Conservation (phyloP, 2,888 invertebrate species). For the Tholera decimalis region DNA sequence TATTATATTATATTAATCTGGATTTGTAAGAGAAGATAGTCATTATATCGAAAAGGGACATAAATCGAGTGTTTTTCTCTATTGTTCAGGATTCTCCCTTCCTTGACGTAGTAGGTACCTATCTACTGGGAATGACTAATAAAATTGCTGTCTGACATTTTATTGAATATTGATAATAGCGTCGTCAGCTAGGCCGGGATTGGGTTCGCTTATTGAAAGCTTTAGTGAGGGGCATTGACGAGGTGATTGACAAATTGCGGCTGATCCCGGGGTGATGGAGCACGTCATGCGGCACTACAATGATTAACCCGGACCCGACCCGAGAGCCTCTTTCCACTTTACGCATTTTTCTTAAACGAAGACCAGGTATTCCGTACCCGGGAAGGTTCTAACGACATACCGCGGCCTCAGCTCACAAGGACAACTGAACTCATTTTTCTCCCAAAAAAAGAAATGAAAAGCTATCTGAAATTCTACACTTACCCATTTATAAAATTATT, state of each 20-base stretch:
- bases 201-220: slow-evolving; percentile 78
- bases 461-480: too few relatives aligned
- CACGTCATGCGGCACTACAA: slow-evolving; percentile 77
- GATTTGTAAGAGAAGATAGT: slow-evolving; percentile 23
- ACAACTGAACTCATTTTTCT: too few relatives aligned
- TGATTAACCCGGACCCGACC: slow-evolving; percentile 75
- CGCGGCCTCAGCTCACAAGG: too few relatives aligned
- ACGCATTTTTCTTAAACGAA: slow-evolving; percentile 52
- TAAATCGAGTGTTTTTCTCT: slow-evolving; percentile 35
- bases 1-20: slow-evolving; percentile 33
- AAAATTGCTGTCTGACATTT: slow-evolving; percentile 68
- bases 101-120: slow-evolving; percentile 15
- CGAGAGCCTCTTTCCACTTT: slow-evolving; percentile 54
- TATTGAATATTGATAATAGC: slow-evolving; percentile 74
- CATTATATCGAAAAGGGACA: slow-evolving; percentile 31
- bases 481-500: too few relatives aligned
- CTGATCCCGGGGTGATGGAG: slow-evolving; percentile 78
- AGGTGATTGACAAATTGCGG: slow-evolving; percentile 88
- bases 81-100: slow-evolving; percentile 50
- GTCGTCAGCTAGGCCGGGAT: slow-evolving; percentile 54
- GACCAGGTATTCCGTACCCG: slow-evolving; percentile 14
- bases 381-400: too few relatives aligned
- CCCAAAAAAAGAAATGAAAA: too few relatives aligned
- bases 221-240: slow-evolving; percentile 78
- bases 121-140: slow-evolving; percentile 66